Conservation (phyloP, 2,113 vertebrate genomes). For the Ageneiosus marmoratus region DNA sequence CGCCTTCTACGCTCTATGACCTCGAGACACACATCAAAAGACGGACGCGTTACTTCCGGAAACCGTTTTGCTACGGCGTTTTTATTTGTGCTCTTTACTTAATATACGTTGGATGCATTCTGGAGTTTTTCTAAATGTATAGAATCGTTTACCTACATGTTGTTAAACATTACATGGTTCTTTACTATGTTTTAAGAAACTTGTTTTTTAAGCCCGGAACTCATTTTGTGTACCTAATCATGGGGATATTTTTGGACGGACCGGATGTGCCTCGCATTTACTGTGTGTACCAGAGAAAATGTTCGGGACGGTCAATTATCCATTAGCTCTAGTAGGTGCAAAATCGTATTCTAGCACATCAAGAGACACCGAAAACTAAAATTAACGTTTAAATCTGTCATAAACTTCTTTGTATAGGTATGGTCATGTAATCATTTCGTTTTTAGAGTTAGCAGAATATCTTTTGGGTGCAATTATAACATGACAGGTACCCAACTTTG, state of each 20-base stretch:
- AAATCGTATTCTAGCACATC: too few species aligned
- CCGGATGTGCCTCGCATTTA: constrained; percentile 23
- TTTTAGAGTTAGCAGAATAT: neutral
- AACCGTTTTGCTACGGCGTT: neutral
- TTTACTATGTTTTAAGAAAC: neutral
- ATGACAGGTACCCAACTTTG: neutral
- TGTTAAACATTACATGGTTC: neutral
- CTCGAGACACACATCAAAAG: constrained; percentile 20
- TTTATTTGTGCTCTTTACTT: neutral
- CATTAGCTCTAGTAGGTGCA: neutral
- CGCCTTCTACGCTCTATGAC: neutral
- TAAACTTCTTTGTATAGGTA: neutral
- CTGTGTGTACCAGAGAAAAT: neutral
- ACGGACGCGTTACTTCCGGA: constrained; percentile 32
- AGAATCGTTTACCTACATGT: neutral
- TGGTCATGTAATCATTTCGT: neutral
- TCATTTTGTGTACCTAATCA: neutral
- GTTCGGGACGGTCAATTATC: neutral
- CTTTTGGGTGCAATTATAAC: neutral
- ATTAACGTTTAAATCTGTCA: too few species aligned
- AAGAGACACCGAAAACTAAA: neutral
- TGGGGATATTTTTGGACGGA: constrained; percentile 11
- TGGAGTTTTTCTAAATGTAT: neutral
- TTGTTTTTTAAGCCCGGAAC: neutral
- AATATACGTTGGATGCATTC: neutral